A percentile compares a stretch with the other conserved stretches of the same genome.
These are phyloP conservation scores for Cryptus viduatorius DNA, from an alignment of 2,888 invertebrate genomes.

Conservation along the genomic window DNA sequence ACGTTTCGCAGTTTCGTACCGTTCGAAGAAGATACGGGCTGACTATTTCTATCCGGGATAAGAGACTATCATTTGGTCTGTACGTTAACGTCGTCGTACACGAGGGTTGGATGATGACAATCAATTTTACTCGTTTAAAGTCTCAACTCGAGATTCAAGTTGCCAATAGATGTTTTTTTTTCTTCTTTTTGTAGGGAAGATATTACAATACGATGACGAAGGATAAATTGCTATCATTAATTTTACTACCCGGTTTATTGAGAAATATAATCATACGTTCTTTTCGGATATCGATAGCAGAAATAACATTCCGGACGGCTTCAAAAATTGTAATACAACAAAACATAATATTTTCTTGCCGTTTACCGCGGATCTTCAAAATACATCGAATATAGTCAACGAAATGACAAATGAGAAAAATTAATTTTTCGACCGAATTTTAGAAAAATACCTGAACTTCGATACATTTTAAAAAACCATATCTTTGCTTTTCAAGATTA, in stretches of 20 bases:
- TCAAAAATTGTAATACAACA: neutral
- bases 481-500: too few species aligned
- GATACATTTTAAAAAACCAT: too few species aligned
- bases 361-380: too few species aligned
- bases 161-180: slow-evolving; percentile 1
- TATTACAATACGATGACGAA: neutral
- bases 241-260: neutral
- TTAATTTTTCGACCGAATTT: too few species aligned
- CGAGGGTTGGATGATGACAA: slow-evolving; percentile 3
- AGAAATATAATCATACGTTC: neutral
- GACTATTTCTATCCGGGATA: slow-evolving; percentile 4
- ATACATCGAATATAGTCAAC: too few species aligned
- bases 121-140: neutral
- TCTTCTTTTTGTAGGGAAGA: neutral
- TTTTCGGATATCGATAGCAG: neutral
- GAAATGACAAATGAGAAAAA: too few species aligned
- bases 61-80: neutral
- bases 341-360: neutral
- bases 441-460: too few species aligned
- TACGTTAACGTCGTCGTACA: neutral
- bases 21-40: slow-evolving; percentile 19
- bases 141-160: neutral
- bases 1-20: slow-evolving; percentile 21
- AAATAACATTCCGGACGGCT: neutral
- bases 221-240: neutral